Base-by-base conservation (phyloP, 1,140 invertebrate species). In the Arctopsyche grandis region DNA sequence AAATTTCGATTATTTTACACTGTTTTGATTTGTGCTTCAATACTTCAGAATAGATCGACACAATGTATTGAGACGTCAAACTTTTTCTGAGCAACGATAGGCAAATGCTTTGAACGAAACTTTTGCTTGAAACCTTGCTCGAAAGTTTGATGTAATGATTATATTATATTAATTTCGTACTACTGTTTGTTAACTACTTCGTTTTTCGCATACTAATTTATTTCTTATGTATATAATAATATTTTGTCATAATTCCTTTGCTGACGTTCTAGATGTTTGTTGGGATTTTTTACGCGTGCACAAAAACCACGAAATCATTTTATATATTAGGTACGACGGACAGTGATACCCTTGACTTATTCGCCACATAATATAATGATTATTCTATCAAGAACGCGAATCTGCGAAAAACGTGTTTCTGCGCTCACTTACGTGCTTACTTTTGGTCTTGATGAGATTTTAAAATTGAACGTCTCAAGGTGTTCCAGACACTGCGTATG, bases 111-210 rank as follows among this genome's bases (percentile, higher is more conserved):
- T 52, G 4, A 14, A 52, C 12, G 4, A 16, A 16, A 12, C 48
- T 52, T 52, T 52, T 52, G 10, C 48, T 46, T 46, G 44, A 46
- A 52, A 52, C 48, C 48, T 52, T 52, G 48, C 48, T 52, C 48
- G 12, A 52, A 52, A 52, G 16, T 52, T 52, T 52, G 48, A 52
- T 16, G 12, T 5, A 1, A 14, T 52, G 5, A 5, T 52, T 14
- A 5, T 14, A 52, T 52, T 52, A 3, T 1, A 52, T 52, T 52
- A 14, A 52, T 52, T 12, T 46, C n/a, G n/a, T n/a, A n/a, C n/a
- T n/a, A n/a, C n/a, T n/a, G n/a, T n/a, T n/a, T n/a, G n/a, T n/a
- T n/a, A n/a, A n/a, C n/a, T n/a, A n/a, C n/a, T n/a, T n/a, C n/a
- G n/a, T n/a, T n/a, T n/a, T n/a, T n/a, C n/a, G n/a, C n/a, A n/a